Percentiles rank a stretch among this genome's conserved stretches.
These are phyloP conservation scores for Sitta carolinensis DNA, from an alignment of 2,797 vertebrate species.

Conservation along the genomic window DNA sequence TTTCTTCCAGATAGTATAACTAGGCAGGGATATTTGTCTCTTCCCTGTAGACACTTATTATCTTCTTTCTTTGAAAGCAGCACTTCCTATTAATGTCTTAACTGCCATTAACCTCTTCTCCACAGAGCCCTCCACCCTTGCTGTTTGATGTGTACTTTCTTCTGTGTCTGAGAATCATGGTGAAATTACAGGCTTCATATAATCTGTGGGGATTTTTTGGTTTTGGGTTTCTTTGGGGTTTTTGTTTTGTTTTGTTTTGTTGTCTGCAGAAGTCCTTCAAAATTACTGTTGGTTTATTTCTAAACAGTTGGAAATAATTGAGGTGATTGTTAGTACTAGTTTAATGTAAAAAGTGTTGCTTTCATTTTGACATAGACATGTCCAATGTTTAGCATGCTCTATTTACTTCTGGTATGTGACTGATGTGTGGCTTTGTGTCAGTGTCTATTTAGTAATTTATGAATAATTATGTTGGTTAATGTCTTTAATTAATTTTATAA, in stretches of 20 bases:
- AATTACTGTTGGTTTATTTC: not conserved
- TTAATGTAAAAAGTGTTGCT: not conserved
- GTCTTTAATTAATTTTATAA: not conserved
- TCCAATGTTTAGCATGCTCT: not conserved
- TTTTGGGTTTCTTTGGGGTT: not conserved
- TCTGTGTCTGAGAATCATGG: not conserved
- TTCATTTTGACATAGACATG: not conserved
- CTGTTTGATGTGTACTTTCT: not conserved
- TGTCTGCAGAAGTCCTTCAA: not conserved
- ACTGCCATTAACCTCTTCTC: not conserved
- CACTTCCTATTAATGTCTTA: not conserved
- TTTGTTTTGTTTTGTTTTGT: not conserved
- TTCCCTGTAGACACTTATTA: not conserved
- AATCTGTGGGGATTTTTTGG: not conserved
- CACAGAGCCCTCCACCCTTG: not conserved
- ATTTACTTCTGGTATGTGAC: not conserved
- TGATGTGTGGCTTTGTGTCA: not conserved
- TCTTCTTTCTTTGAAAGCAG: not conserved
- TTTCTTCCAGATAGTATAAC: not conserved
- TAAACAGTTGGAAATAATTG: not conserved
- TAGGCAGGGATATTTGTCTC: not conserved
- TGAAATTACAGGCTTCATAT: not conserved
- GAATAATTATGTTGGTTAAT: not conserved
- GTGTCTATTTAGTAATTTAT: not conserved
- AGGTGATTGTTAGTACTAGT: not conserved